phyloP scores from a whole-genome alignment of 2,113 vertebrate species.

The Xyliphius kryptos region DNA sequence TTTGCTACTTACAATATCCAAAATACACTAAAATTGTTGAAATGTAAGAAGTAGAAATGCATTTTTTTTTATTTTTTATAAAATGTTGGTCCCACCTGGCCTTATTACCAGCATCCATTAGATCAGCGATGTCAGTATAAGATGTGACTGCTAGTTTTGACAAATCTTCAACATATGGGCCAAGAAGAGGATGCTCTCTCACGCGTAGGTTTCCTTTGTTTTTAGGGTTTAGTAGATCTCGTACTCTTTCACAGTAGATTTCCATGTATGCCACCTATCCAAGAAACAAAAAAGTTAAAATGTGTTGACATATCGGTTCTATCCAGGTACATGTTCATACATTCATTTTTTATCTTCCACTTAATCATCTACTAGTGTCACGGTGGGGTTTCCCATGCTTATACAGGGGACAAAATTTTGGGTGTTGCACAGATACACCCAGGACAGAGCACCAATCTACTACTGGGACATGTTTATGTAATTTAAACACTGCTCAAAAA shows the following conservation, averaged over 20 bases:
- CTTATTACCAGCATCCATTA: slow-evolving; percentile 99
- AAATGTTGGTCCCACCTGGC: slow-evolving; percentile 71
- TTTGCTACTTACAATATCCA: too few relatives aligned
- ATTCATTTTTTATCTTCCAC: too few relatives aligned
- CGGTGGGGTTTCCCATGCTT: too few relatives aligned
- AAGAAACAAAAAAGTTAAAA: too few relatives aligned
- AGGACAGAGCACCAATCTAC: too few relatives aligned
- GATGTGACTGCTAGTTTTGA: slow-evolving; percentile 96
- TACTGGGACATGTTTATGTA: too few relatives aligned
- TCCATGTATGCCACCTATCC: slow-evolving; percentile 99
- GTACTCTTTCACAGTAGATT: slow-evolving; percentile 95
- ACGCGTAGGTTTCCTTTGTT: slow-evolving; percentile 95
- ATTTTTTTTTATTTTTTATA: background rate
- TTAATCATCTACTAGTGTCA: too few relatives aligned
- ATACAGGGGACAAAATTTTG: too few relatives aligned
- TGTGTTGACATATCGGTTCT: too few relatives aligned
- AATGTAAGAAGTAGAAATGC: background rate
- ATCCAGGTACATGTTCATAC: too few relatives aligned
- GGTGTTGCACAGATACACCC: too few relatives aligned
- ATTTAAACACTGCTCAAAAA: too few relatives aligned
- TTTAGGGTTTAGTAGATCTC: slow-evolving; percentile 94
- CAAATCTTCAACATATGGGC: slow-evolving; percentile 93
- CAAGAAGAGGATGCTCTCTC: slow-evolving; percentile 90
- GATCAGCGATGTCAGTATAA: slow-evolving; percentile 95
- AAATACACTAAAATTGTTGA: background rate